Evolutionary conservation across 1,140 invertebrate species (phyloP), one percentile per base, ranked within the genome.

Genomic region (Chironomus striatipennis): DNA sequence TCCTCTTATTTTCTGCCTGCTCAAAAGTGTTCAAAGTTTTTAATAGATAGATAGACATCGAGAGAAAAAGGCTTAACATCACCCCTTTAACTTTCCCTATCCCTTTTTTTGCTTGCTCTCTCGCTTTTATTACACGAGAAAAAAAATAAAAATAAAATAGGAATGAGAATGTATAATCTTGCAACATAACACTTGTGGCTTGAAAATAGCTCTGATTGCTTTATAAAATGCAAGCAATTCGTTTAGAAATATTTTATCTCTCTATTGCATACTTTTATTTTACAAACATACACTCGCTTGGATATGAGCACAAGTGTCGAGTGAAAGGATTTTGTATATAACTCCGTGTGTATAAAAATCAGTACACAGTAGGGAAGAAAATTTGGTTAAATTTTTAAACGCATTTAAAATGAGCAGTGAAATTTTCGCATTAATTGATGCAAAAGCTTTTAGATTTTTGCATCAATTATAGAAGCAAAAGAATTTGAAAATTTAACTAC

Each of bases 281-380:
- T 34, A 34, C 24, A 34, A 34, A 34, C 24, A 34, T 34, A 34
- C 24, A 34, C 24, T 34, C 24, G 1, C 24, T 34, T 34, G 24
- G 24, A n/a, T 57, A 20, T 21, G 65, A 18, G 65, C 65, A 70
- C 65, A 70, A 70, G 65, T 70, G 65, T 70, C 65, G 65, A 70
- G 65, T 20, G n/a, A 70, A 70, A 70, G 65, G 65, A 70, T 70
- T 70, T 70, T 18, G 7, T 20, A 70, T 20, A 9, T 17, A 20
- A 70, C 18, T 70, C 18, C 7, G n/a, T 70, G 18, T 70, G 18
- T 20, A 70, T 70, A 8, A 10, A n/a, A n/a, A 57, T 10, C 65
- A 20, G 65, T 17, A 21, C 6, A 70, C n/a, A 70, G 65, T 17
- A 21, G 65, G 18, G 12, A n/a, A 15, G 47, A 10, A n/a, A 5